Conservation (phyloP, 2,113 vertebrate species). For the Myotis brandtii region DNA sequence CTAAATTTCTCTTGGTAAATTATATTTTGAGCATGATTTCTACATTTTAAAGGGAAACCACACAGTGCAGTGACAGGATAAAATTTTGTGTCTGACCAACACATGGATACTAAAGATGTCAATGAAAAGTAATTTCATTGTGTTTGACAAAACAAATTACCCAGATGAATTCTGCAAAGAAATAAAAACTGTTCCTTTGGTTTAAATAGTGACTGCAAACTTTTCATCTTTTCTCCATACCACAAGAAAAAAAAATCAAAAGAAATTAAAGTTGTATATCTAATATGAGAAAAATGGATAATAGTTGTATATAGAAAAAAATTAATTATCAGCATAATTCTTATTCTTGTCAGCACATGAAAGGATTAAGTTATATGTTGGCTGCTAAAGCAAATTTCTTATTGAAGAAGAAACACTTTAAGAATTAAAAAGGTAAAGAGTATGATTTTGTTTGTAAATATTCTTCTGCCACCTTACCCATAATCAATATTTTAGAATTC, state of each 20-base stretch:
- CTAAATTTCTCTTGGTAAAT: slow-evolving; percentile 80
- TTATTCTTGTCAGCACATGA: slow-evolving; percentile 68
- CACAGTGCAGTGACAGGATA: slow-evolving; percentile 74
- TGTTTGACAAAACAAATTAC: slow-evolving; percentile 80
- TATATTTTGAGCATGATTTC: slow-evolving; percentile 70
- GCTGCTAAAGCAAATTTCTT: slow-evolving; percentile 74
- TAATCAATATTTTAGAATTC: slow-evolving; percentile 77
- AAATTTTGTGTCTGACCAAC: slow-evolving; percentile 76
- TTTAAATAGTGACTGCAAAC: slow-evolving; percentile 66
- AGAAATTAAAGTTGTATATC: slow-evolving; percentile 67
- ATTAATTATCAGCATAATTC: slow-evolving; percentile 63
- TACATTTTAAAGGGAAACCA: slow-evolving; percentile 80
- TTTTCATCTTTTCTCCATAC: background rate
- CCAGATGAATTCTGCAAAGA: slow-evolving; percentile 62
- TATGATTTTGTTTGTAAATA: slow-evolving; percentile 66
- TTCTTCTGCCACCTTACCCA: slow-evolving; percentile 78
- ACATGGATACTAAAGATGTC: slow-evolving; percentile 80
- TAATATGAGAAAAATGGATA: slow-evolving; percentile 75
- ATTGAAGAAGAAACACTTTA: slow-evolving; percentile 76
- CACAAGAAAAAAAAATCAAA: slow-evolving; percentile 44
- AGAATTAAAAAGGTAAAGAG: slow-evolving; percentile 76
- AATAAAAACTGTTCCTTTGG: slow-evolving; percentile 64
- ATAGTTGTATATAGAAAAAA: slow-evolving; percentile 64
- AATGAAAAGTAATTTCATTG: slow-evolving; percentile 79
- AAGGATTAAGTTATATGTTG: slow-evolving; percentile 74